phyloP scores from a whole-genome alignment of 2,113 vertebrate genomes.

The Phoxinus phoxinus region DNA sequence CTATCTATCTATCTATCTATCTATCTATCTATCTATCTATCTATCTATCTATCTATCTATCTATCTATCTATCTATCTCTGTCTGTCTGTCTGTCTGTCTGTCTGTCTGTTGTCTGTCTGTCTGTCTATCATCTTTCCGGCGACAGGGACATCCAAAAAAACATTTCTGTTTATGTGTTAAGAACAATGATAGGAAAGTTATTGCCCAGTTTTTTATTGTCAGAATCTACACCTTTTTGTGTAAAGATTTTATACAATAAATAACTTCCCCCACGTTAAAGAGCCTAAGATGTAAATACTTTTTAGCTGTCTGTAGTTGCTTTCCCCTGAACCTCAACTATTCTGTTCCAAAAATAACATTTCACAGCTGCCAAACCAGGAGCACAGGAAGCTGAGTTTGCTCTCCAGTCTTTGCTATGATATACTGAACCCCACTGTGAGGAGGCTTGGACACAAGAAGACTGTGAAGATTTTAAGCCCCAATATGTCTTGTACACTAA shows the following conservation, averaged over 20 bases:
- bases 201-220: background rate
- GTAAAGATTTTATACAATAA: too few species aligned
- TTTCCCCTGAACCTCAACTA: slow-evolving; percentile 26
- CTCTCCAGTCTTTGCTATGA: background rate
- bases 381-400: slow-evolving; percentile 16
- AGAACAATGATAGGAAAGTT: background rate
- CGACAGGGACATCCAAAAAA: too few species aligned
- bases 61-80: background rate
- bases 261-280: background rate
- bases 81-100: too few species aligned
- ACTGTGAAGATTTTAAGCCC: background rate
- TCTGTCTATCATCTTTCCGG: too few species aligned
- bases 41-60: background rate
- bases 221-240: too few species aligned
- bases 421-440: slow-evolving; percentile 24
- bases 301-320: background rate
- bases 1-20: background rate
- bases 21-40: background rate
- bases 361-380: slow-evolving; percentile 49
- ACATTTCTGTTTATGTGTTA: too few species aligned
- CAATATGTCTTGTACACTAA: background rate
- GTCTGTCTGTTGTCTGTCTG: too few species aligned
- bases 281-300: background rate
- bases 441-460: background rate
- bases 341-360: slow-evolving; percentile 53